A percentile compares a stretch with the other conserved stretches of the same genome.
Conservation (phyloP, 37 sponge, comb jelly and placozoan species). For the Diacarnus erythraeanus region DNA sequence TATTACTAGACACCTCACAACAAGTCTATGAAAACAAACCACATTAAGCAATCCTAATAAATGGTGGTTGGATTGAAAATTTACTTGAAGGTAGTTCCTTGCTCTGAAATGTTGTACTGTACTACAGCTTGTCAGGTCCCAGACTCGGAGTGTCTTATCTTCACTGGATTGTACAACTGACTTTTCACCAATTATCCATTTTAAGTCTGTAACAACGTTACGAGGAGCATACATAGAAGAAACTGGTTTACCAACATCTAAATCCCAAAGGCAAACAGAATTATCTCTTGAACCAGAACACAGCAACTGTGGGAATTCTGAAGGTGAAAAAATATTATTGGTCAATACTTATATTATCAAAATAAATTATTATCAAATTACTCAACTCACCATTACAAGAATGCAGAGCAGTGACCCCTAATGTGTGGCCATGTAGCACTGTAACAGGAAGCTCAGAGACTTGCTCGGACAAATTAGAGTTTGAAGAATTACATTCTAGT, state of each 20-base stretch:
- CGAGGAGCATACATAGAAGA: constrained; percentile 40
- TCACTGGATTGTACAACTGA: constrained; percentile 70
- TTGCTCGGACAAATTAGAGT: not conserved
- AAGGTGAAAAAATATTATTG: too few species aligned
- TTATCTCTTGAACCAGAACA: constrained; percentile 75
- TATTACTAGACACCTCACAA: constrained; percentile 37
- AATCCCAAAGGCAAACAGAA: constrained; percentile 67
- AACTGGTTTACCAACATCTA: constrained; percentile 22
- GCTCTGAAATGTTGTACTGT: constrained; percentile 49
- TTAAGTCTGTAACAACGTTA: constrained; percentile 63
- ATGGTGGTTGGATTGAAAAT: not conserved
- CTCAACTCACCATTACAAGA: constrained; percentile 4
- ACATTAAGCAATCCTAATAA: not conserved
- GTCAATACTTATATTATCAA: too few species aligned
- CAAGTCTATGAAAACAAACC: constrained; percentile 18
- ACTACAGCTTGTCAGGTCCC: constrained; percentile 56
- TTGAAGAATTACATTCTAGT: not conserved
- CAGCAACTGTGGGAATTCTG: constrained; percentile 34
- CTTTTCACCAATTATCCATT: constrained; percentile 60
- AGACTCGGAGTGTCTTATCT: constrained; percentile 65
- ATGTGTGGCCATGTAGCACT: constrained; percentile 26
- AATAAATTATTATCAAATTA: too few species aligned
- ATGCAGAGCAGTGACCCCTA: constrained; percentile 44
- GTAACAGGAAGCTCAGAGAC: not conserved
- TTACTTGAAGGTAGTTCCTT: constrained; percentile 40